Conservation (phyloP, 2,888 invertebrate species). For the Cryptocephalus primarius region DNA sequence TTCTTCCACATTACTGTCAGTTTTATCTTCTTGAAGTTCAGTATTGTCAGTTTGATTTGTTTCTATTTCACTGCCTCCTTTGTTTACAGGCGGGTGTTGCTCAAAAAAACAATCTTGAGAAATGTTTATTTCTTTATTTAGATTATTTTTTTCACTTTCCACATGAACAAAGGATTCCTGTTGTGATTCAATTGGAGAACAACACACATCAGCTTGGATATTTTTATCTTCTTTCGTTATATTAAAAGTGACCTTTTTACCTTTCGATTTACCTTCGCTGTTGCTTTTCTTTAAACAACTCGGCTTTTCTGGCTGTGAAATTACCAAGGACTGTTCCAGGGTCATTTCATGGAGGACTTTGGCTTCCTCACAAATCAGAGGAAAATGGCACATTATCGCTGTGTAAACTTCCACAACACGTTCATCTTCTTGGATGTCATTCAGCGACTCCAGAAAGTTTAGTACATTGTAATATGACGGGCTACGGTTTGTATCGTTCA, state of each 20-base stretch:
- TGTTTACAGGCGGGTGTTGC: not conserved
- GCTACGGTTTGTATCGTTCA: conserved; percentile 5
- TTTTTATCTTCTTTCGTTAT: conserved; percentile 3
- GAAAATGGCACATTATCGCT: conserved; percentile 7
- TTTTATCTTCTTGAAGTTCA: not conserved
- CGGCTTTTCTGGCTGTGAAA: conserved; percentile 4
- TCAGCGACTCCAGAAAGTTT: conserved; percentile 19
- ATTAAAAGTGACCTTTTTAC: conserved; percentile 17
- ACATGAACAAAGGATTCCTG: not conserved
- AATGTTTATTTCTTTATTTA: not conserved
- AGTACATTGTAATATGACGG: conserved; percentile 21
- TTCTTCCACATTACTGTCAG: not conserved
- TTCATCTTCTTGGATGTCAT: conserved; percentile 13
- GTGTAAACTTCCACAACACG: conserved; percentile 11
- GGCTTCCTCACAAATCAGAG: conserved; percentile 2
- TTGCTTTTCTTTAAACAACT: conserved; percentile 11
- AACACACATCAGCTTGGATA: not conserved
- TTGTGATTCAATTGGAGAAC: not conserved
- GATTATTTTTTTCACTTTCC: not conserved
- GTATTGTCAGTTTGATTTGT: conserved; percentile 1
- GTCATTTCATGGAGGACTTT: conserved; percentile 4
- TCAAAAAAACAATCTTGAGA: not conserved
- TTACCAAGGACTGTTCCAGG: conserved; percentile 1
- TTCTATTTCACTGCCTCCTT: conserved; percentile 1
- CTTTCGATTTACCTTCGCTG: conserved; percentile 5